A percentile compares a stretch with the other conserved stretches of the same genome.
Evolutionary conservation across 2,113 vertebrate species (phyloP).

Genomic region (Litocranius walleri): DNA sequence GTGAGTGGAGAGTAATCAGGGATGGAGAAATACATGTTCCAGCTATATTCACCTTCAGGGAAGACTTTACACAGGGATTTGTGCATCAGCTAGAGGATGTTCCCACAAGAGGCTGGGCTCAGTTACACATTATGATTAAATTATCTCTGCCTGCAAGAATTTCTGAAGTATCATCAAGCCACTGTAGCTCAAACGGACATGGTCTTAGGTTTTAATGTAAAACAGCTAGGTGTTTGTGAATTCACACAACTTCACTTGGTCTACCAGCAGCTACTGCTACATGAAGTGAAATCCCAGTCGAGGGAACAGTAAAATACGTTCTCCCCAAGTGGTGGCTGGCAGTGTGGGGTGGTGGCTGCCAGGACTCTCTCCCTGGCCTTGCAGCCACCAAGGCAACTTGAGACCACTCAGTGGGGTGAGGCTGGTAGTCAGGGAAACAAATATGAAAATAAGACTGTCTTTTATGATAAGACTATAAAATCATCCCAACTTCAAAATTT

Average conservation of each 20-base stretch:
- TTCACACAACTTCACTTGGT: background rate
- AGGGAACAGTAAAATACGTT: background rate
- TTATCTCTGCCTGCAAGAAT: background rate
- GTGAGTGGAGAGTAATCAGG: background rate
- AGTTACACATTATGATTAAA: background rate
- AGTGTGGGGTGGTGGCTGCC: background rate
- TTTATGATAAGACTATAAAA: background rate
- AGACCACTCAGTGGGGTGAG: background rate
- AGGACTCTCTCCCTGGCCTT: background rate
- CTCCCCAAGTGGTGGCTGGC: rapidly evolving
- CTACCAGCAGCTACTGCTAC: background rate
- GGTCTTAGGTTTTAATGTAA: background rate
- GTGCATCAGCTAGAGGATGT: background rate
- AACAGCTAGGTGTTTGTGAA: background rate
- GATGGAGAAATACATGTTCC: background rate
- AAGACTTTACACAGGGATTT: background rate
- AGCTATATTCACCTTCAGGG: background rate
- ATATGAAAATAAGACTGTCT: background rate
- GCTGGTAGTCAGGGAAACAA: background rate
- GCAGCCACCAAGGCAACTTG: background rate
- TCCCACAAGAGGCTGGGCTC: background rate
- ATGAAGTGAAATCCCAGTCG: background rate
- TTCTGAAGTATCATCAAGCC: background rate
- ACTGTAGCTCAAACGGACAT: background rate
- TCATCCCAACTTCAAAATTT: background rate